A percentile compares a stretch with the other conserved stretches of the same genome.
Evolutionary conservation across 2,113 vertebrate genomes (phyloP).

Genomic region (Felis chaus): DNA sequence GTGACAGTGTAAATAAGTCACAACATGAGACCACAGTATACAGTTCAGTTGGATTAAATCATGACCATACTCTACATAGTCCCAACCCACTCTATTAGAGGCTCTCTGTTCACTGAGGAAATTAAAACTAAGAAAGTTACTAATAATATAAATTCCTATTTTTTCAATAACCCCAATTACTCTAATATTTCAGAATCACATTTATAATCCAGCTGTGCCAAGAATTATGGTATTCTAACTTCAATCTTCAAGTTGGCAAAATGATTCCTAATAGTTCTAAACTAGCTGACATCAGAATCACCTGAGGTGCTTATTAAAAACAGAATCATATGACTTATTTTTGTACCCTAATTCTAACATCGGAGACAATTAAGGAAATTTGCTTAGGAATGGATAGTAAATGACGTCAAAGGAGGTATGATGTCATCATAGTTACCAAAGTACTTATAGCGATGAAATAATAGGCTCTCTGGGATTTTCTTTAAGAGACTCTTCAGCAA

Average conservation of each 20-base stretch:
- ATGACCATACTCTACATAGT: background rate
- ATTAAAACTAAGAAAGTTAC: background rate
- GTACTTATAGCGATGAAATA: background rate
- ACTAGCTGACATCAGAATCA: background rate
- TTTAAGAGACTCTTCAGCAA: background rate
- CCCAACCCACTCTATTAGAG: background rate
- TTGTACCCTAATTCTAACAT: background rate
- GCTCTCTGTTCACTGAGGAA: conserved; percentile 2
- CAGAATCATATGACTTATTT: background rate
- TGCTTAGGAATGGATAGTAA: background rate
- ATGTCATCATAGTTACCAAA: background rate
- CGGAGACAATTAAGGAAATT: background rate
- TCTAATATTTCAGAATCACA: conserved; percentile 24
- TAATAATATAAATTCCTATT: background rate
- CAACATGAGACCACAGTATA: background rate
- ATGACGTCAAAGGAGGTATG: background rate
- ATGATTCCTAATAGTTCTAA: conserved; percentile 29
- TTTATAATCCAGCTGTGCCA: conserved; percentile 2
- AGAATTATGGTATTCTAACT: conserved; percentile 2
- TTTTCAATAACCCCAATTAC: background rate
- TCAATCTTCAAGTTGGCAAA: conserved; percentile 14
- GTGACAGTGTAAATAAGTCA: background rate
- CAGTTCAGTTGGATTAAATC: background rate
- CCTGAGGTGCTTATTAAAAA: background rate
- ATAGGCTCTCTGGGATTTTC: background rate